Evolutionary conservation across 1,140 invertebrate species (phyloP), one percentile per base, ranked within the genome.

Genomic region (Aphidius gifuensis): DNA sequence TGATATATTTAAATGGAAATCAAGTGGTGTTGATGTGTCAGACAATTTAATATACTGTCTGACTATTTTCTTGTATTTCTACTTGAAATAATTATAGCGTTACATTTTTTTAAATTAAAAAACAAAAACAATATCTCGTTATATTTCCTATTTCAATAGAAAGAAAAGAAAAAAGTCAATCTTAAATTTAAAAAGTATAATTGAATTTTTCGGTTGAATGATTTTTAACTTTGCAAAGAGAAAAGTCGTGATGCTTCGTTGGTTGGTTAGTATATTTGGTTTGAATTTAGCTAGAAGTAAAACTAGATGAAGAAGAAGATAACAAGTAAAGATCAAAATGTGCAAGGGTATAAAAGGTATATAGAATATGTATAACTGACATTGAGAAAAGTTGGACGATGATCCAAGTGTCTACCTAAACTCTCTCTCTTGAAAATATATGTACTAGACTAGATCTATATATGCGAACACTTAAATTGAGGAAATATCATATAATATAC

Each of bases 141-240:
- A 16, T 16, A 16, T 16, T 16, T 16, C 16, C 16, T 16, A 1
- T 16, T 16, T 16, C 1, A 16, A n/a, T n/a, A n/a, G n/a, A n/a
- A 16, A 16, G 1, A 16, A 16, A 16, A 16, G 16, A 16, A 16
- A 16, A 1, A 16, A 16, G 16, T 16, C 16, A 16, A 16, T 16
- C 16, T 16, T 16, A 16, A 16, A 16, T 16, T 16, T 16, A 16
- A 16, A 32, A 32, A 32, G 23, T 32, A 76, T 78, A 79, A 79
- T 79, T 79, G 75, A 79, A 78, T 78, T 79, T 77, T 76, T 79
- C 76, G 75, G 75, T 71, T 75, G 74, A 77, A 71, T 79, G 76
- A 74, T 74, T 78, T 70, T 68, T 50, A 21, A 69, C 72, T 16
- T 16, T 16, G 16, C 72, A 70, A 69, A 66, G 16, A 16, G 16